A percentile compares a stretch with the other conserved stretches of the same genome.
These are phyloP conservation scores for Catharus ustulatus DNA, from an alignment of 2,797 vertebrate species.

Conservation along the genomic window DNA sequence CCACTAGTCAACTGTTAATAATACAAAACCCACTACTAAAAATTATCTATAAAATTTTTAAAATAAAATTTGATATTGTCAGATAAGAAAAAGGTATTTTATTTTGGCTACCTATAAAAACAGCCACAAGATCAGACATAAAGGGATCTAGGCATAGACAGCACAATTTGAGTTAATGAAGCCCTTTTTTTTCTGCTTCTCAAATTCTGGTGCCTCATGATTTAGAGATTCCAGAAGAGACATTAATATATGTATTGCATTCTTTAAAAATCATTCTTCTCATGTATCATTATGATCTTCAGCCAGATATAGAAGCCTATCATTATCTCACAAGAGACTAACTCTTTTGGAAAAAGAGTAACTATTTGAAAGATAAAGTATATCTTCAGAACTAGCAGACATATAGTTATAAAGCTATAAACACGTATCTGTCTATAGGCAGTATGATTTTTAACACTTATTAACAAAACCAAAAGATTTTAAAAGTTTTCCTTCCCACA, in stretches of 20 bases:
- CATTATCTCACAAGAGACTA: slow-evolving; percentile 50
- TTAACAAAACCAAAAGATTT: neutral
- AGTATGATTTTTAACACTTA: neutral
- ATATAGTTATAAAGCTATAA: neutral
- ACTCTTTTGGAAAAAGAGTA: slow-evolving; percentile 50
- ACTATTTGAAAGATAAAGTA: neutral
- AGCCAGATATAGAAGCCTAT: neutral
- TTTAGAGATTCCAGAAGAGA: neutral
- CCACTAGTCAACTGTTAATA: neutral
- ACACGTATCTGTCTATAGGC: neutral
- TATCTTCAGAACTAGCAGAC: neutral
- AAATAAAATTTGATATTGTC: neutral
- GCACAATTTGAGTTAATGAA: neutral
- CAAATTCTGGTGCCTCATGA: neutral
- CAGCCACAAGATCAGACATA: neutral
- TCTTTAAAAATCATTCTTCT: neutral
- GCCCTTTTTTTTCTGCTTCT: neutral
- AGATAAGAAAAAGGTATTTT: slow-evolving; percentile 27
- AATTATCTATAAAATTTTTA: neutral
- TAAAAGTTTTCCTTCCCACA: neutral
- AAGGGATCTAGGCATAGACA: neutral
- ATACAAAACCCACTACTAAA: neutral
- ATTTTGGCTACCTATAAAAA: neutral
- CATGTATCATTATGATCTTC: neutral
- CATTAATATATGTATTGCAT: neutral